Evolutionary conservation across 2,888 invertebrate species (phyloP).

Genomic region (Bugulina stolonifera): DNA sequence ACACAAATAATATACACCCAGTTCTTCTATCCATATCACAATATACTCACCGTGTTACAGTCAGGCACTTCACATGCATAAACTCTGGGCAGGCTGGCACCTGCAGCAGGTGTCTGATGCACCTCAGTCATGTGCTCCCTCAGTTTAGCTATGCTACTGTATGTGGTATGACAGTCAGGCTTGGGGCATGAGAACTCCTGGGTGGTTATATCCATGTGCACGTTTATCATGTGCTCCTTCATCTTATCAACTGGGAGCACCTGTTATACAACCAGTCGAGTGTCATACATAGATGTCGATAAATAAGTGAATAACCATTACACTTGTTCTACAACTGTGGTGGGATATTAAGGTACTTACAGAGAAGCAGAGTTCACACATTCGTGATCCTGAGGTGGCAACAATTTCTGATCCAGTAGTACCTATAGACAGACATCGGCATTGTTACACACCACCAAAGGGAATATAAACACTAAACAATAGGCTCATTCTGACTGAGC

Average conservation of each 20-base stretch:
- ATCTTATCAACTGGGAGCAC: constrained; percentile 17
- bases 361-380: constrained; percentile 17
- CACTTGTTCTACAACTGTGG: too few species aligned
- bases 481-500: not conserved
- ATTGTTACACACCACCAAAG: too few species aligned
- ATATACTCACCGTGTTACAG: constrained; percentile 6
- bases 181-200: constrained; percentile 18
- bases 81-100: not conserved
- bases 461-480: too few species aligned
- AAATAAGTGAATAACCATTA: too few species aligned
- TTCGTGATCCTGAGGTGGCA: too few species aligned
- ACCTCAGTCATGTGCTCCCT: not conserved
- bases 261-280: too few species aligned
- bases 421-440: too few species aligned
- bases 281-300: too few species aligned
- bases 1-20: too few species aligned
- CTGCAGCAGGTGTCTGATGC: not conserved
- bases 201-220: constrained; percentile 1
- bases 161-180: not conserved
- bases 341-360: too few species aligned
- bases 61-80: not conserved
- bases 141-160: not conserved
- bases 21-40: too few species aligned
- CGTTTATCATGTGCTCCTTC: constrained; percentile 18
- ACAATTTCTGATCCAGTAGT: too few species aligned